These are phyloP conservation scores for Pterophyllum scalare DNA, from an alignment of 2,113 vertebrate genomes.

Conservation along the genomic window DNA sequence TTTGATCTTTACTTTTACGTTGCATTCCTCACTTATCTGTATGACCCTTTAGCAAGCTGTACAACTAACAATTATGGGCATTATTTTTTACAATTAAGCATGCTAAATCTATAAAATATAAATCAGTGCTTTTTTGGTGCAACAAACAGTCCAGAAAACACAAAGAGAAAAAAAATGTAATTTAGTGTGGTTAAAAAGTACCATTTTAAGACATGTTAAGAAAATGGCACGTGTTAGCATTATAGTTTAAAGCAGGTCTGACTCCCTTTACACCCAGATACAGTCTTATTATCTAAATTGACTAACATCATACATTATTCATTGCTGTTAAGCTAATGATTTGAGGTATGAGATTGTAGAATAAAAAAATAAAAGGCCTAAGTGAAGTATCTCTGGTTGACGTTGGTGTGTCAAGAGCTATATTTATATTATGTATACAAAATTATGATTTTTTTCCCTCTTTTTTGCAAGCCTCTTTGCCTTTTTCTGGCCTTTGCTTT, in stretches of 20 bases:
- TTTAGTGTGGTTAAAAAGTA: too few species aligned
- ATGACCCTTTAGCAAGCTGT: too few species aligned
- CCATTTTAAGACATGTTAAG: too few species aligned
- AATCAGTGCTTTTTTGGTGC: background rate
- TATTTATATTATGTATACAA: conserved; percentile 22
- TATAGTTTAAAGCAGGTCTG: too few species aligned
- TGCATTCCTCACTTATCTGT: background rate
- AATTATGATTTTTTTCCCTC: background rate
- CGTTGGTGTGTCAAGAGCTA: conserved; percentile 23
- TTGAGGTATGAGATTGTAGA: background rate
- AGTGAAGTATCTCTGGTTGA: conserved; percentile 9
- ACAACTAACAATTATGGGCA: background rate
- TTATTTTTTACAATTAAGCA: background rate
- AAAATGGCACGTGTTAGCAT: too few species aligned
- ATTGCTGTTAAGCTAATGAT: conserved; percentile 2
- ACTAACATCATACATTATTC: background rate
- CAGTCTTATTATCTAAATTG: conserved; percentile 1
- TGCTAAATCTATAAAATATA: background rate
- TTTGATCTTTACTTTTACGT: background rate
- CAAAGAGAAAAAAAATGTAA: too few species aligned
- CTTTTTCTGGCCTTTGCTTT: conserved; percentile 28
- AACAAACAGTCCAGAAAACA: background rate
- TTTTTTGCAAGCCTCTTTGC: background rate
- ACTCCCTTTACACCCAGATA: background rate
- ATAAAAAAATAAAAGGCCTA: background rate